These are phyloP conservation scores for Tetragnatha montana DNA, from an alignment of 2,888 invertebrate genomes.

Conservation along the genomic window DNA sequence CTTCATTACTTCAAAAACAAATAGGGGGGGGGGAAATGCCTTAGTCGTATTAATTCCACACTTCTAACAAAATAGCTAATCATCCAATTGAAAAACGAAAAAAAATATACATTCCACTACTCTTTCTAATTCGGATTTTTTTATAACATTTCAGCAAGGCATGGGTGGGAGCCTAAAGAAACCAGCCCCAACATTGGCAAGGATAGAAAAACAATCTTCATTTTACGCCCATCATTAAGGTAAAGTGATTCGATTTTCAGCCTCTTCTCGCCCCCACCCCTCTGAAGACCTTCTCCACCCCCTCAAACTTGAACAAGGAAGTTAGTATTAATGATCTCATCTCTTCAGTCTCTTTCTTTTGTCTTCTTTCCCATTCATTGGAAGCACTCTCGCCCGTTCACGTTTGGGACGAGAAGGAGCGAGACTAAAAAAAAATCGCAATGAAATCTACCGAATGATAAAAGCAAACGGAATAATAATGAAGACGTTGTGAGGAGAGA, in stretches of 20 bases:
- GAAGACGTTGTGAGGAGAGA: neutral
- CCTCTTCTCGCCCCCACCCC: neutral
- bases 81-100: slow-evolving; percentile 17
- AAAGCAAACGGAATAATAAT: slow-evolving; percentile 31
- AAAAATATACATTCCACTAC: neutral
- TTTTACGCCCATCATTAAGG: slow-evolving; percentile 58
- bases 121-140: slow-evolving; percentile 18
- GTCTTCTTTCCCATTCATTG: slow-evolving; percentile 15
- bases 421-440: neutral
- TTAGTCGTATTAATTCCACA: neutral
- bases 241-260: slow-evolving; percentile 62
- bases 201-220: slow-evolving; percentile 26
- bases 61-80: slow-evolving; percentile 25
- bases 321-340: slow-evolving; percentile 50
- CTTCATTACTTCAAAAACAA: too few relatives aligned
- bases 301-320: slow-evolving; percentile 1
- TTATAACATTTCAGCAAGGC: slow-evolving; percentile 2
- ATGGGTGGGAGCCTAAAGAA: slow-evolving; percentile 10
- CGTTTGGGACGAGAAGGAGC: neutral
- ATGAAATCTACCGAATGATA: slow-evolving; percentile 24
- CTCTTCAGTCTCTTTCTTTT: slow-evolving; percentile 49
- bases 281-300: neutral
- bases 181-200: neutral
- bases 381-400: slow-evolving; percentile 20
- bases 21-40: neutral